Conservation (phyloP, 1,140 invertebrate genomes). For the Drosophila arizonae region DNA sequence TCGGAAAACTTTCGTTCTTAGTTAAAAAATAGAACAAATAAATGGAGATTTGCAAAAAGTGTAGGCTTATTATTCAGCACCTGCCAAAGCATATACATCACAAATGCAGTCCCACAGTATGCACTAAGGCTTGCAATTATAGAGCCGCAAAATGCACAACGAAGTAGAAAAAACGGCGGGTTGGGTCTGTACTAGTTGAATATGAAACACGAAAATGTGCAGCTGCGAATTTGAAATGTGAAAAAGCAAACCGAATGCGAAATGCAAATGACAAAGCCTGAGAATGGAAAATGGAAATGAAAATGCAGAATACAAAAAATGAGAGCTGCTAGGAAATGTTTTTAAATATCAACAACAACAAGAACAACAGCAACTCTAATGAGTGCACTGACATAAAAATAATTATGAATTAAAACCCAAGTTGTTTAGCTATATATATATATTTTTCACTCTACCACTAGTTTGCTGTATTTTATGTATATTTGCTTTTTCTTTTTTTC, state of each 20-base stretch:
- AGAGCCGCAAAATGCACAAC: slow-evolving; percentile 45
- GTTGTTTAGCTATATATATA: slow-evolving; percentile 57
- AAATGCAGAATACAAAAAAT: slow-evolving; percentile 10
- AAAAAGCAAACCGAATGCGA: slow-evolving; percentile 48
- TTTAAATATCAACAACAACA: slow-evolving; percentile 16
- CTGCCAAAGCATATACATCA: not conserved
- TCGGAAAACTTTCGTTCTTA: too few relatives aligned
- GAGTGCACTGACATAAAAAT: slow-evolving; percentile 79
- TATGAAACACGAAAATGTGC: slow-evolving; percentile 54
- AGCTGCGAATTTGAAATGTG: slow-evolving; percentile 63
- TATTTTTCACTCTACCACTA: slow-evolving; percentile 31
- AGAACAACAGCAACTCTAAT: slow-evolving; percentile 59
- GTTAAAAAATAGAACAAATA: too few relatives aligned
- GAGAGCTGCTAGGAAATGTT: slow-evolving; percentile 13
- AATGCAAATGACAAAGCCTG: slow-evolving; percentile 74
- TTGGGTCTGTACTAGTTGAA: not conserved
- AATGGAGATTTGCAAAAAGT: too few relatives aligned
- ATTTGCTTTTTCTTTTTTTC: slow-evolving; percentile 33
- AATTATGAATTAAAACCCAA: slow-evolving; percentile 79
- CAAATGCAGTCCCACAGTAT: not conserved
- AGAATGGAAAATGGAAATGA: slow-evolving; percentile 38
- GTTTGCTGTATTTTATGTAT: not conserved
- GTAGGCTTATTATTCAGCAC: too few relatives aligned
- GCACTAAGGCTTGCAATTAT: slow-evolving; percentile 48
- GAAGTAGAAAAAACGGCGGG: not conserved